Base-by-base conservation (phyloP, 2,888 invertebrate genomes). In the Bellardia pandia region DNA sequence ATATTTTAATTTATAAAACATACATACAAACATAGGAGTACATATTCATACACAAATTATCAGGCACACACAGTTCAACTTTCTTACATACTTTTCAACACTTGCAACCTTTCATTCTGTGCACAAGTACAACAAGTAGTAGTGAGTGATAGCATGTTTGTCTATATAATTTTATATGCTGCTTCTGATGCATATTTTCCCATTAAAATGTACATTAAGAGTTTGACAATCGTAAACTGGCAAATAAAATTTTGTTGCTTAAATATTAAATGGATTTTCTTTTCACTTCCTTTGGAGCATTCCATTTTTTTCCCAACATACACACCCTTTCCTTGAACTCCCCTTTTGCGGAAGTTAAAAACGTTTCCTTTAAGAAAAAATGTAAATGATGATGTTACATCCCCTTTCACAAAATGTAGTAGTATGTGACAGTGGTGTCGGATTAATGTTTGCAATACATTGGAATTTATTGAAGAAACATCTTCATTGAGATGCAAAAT, bases 151-250 rank as follows among this genome's bases (percentile, higher is more conserved):
- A 11, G 1, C 33, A 37, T 48, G 16, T 64, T 30, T 66, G 42
- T 77, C 40, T 42, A 40, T 33, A 75, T 16, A 51, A 62, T 53
- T 77, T 53, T 30, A 42, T 42, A 53, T 53, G 66, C 42, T 56
- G 53, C 56, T 48, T 48, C 48, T 72, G 74, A 37, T 66, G 56
- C 64, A 56, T 81, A 74, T 74, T 56, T 72, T 45, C 30, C 33
- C 64, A 74, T 74, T 81, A 74, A 81, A 81, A 66, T 48, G 45
- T 62, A 64, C n/a, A 56, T 51, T 33, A 40, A 66, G 48, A 62
- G 58, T 75, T 75, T 75, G 75, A 75, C 75, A 75, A 75, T 75
- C 75, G 75, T 75, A 62, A 62, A 75, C 60, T 62, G 72, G 72
- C 72, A 79, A 71, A 62, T 62, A 53, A 64, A 72, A 42, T 62